phyloP scores from a whole-genome alignment of 1,140 invertebrate genomes.

The Drosophila bocqueti region DNA sequence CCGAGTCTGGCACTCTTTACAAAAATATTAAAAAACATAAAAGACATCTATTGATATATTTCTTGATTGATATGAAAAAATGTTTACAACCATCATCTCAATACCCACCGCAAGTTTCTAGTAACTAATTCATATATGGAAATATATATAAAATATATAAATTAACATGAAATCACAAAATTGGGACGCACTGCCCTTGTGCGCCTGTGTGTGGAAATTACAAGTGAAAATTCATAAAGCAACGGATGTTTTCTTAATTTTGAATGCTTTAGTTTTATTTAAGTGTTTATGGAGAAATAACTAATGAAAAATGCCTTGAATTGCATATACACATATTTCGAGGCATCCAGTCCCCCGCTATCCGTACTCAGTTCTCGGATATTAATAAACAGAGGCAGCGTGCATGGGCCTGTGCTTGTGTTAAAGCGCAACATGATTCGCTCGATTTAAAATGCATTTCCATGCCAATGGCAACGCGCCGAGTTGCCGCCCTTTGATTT shows the following conservation, averaged over 20 bases:
- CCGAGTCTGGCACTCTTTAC: too few relatives aligned
- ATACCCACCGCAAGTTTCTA: too few relatives aligned
- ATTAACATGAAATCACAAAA: not conserved
- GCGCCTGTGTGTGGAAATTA: conserved; percentile 47
- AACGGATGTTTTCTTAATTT: conserved; percentile 66
- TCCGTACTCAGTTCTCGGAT: conserved; percentile 25
- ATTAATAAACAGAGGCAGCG: conserved; percentile 73
- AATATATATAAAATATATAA: too few relatives aligned
- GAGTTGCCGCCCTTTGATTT: conserved; percentile 82
- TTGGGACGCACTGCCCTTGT: conserved; percentile 12
- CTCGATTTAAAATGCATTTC: conserved; percentile 81
- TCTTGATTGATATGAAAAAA: too few relatives aligned
- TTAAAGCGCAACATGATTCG: conserved; percentile 82
- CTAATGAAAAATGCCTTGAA: conserved; percentile 76
- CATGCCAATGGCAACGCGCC: conserved; percentile 80
- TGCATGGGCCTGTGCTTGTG: conserved; percentile 57
- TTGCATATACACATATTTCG: conserved; percentile 72
- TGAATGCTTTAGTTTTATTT: conserved; percentile 79
- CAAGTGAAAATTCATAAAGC: conserved; percentile 73
- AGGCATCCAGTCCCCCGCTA: conserved; percentile 29
- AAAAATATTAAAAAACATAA: too few relatives aligned
- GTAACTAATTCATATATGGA: too few relatives aligned
- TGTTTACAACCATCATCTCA: too few relatives aligned
- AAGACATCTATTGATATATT: too few relatives aligned
- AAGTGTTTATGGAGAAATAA: conserved; percentile 83